Conservation (phyloP, 2,888 invertebrate species). For the Leptura quadrifasciata region DNA sequence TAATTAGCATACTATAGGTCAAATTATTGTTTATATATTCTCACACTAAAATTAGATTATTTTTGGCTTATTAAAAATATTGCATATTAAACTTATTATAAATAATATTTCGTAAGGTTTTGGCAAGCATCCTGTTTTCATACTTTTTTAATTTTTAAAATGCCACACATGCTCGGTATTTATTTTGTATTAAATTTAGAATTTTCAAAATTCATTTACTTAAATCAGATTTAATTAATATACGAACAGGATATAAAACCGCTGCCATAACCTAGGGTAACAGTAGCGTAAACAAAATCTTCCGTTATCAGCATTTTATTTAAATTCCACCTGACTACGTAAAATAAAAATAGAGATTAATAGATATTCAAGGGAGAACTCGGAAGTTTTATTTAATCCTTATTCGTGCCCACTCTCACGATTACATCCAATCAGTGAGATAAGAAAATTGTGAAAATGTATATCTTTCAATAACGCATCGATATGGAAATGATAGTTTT, state of each 20-base stretch:
- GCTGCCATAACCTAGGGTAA: conserved; percentile 29
- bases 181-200: neutral
- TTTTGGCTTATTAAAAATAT: conserved; percentile 30
- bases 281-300: conserved; percentile 29
- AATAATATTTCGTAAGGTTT: conserved; percentile 13
- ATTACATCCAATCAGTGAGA: too few species aligned
- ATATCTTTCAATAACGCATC: too few species aligned
- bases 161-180: conserved; percentile 3
- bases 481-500: too few species aligned
- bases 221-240: neutral
- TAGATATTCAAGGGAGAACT: neutral
- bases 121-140: conserved; percentile 20
- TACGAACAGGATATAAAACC: neutral
- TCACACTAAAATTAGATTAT: conserved; percentile 30
- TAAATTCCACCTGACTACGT: conserved; percentile 3
- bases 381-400: neutral
- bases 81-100: neutral
- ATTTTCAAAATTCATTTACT: conserved; percentile 1
- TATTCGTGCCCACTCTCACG: neutral
- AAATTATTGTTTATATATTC: conserved; percentile 26
- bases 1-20: conserved; percentile 23
- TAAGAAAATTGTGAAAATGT: too few species aligned
- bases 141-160: neutral
- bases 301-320: conserved; percentile 6
- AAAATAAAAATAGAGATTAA: conserved; percentile 13